Evolutionary conservation across 2,113 vertebrate species (phyloP), one percentile per base, ranked within the genome.

Genomic region (Cyanoramphus novaezelandiae): DNA sequence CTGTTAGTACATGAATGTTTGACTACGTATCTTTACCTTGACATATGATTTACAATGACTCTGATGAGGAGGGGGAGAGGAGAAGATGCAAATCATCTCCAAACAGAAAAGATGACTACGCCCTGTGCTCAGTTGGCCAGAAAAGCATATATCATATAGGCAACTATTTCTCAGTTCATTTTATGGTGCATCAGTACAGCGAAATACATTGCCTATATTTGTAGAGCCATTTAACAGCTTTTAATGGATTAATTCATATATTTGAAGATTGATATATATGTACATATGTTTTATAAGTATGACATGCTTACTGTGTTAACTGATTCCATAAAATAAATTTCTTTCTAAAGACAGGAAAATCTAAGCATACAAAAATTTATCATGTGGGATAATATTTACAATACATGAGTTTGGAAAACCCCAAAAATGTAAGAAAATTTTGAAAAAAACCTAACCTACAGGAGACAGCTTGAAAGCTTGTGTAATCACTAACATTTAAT

Each of bases 321-420:
- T 43, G 39, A 76, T 8, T 60, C 8, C 52, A 29, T 82, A 59
- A 17, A 81, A 90, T 8, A 78, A 10, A 62, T 67, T 62, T 84
- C 10, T 16, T 85, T 79, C n/a, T n/a, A 35, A 62, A 63, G 37
- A 63, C 47, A 67, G 87, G 57, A 31, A 83, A 41, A 63, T n/a
- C 79, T 71, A 78, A 20, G 23, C n/a, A 43, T 20, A 65, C 7
- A 74, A 76, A 47, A 47, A 46, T 19, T 33, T 18, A 28, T 43
- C 31, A 47, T 3, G 11, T 28, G 69, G 44, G 18, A 65, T 35
- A 65, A 39, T 23, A 74, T 11, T 72, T 41, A 65, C 12, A 84
- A 55, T 44, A 39, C 0, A 17, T 4, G 0, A 43, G 11, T 37
- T 37, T 49, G 18, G 10, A 62, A 68, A 62, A 62, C 8, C 7